These are phyloP conservation scores for Liasis olivaceus DNA, from an alignment of 2,797 vertebrate genomes.

Conservation along the genomic window DNA sequence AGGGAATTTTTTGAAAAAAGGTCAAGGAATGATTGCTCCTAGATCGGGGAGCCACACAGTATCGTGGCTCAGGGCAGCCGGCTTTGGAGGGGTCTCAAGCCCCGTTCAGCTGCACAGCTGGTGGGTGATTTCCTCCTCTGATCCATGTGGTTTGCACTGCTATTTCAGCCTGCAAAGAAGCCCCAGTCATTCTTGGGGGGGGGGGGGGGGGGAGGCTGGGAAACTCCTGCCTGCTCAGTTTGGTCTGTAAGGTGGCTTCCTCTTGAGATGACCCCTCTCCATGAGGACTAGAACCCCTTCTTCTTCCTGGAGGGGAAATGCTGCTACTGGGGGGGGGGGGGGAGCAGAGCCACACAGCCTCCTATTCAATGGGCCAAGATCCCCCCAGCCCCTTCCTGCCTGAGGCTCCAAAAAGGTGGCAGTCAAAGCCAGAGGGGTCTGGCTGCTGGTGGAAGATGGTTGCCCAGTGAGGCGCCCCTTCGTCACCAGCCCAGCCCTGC, in stretches of 20 bases:
- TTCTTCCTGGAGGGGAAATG: neutral
- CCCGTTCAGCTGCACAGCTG: too few species aligned
- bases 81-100: too few species aligned
- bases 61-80: too few species aligned
- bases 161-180: too few species aligned
- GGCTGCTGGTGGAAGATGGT: neutral
- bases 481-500: neutral
- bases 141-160: too few species aligned
- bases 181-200: too few species aligned
- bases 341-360: neutral
- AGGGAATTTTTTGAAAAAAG: too few species aligned
- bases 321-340: neutral
- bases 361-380: neutral
- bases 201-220: too few species aligned
- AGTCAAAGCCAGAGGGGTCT: neutral
- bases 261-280: neutral
- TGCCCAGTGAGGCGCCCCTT: neutral
- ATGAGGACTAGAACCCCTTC: neutral
- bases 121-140: too few species aligned
- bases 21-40: too few species aligned
- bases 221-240: too few species aligned
- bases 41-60: too few species aligned
- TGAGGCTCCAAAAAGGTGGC: neutral
- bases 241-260: neutral
- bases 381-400: neutral